These are phyloP conservation scores for Ictidomys tridecemlineatus DNA, from an alignment of 2,113 vertebrate genomes.

Conservation along the genomic window DNA sequence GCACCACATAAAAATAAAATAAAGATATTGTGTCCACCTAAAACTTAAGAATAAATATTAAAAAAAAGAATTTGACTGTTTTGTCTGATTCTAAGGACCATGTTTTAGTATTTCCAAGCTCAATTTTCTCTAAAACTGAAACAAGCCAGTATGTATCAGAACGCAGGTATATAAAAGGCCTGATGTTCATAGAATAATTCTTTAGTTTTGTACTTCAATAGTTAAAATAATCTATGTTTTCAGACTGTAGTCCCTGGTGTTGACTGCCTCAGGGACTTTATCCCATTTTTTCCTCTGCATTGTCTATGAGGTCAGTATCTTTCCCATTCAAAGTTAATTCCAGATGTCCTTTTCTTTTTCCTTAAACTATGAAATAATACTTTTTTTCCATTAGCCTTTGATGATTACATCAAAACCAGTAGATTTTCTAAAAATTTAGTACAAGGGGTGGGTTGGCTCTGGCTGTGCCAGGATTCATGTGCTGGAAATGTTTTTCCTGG, in stretches of 20 bases:
- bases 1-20: no score
- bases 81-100: neutral
- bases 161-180: neutral
- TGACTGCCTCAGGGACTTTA: neutral
- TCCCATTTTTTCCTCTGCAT: neutral
- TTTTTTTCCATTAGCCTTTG: slow-evolving; percentile 69
- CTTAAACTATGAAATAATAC: slow-evolving; percentile 64
- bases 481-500: slow-evolving; percentile 39
- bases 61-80: neutral
- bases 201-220: neutral
- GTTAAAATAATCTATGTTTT: neutral
- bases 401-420: slow-evolving; percentile 63
- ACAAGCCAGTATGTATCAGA: neutral
- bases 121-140: neutral
- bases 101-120: neutral
- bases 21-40: no score
- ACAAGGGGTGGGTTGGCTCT: neutral
- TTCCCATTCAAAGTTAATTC: slow-evolving; percentile 64
- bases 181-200: neutral
- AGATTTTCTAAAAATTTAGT: slow-evolving; percentile 56
- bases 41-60: no score
- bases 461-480: neutral
- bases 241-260: neutral
- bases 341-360: slow-evolving; percentile 70
- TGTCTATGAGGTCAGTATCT: slow-evolving; percentile 57